Conservation (phyloP, 1,140 invertebrate genomes). For the Dufourea novaeangliae region DNA sequence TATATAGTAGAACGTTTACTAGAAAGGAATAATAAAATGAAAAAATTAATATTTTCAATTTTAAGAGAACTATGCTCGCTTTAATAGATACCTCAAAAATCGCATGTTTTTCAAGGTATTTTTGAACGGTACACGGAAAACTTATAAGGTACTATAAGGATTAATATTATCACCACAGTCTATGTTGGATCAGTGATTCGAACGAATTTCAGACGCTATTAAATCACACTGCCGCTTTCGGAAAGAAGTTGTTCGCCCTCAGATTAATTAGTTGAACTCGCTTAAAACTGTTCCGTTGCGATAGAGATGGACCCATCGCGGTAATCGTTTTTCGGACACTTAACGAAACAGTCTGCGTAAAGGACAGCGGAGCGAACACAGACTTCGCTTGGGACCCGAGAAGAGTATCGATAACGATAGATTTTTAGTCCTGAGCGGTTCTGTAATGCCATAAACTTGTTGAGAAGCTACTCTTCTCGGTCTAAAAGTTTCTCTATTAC, state of each 20-base stretch:
- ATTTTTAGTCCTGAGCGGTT: background rate
- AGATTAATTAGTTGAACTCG: background rate
- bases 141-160: no score
- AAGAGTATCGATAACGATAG: background rate
- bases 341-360: background rate
- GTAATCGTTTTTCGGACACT: background rate
- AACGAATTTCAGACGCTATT: constrained; percentile 21
- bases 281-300: background rate
- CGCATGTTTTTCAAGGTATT: no score
- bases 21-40: no score
- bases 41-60: no score
- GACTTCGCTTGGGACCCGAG: background rate
- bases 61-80: no score
- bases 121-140: no score
- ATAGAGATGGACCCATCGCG: background rate
- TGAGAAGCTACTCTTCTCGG: background rate
- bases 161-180: no score
- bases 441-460: no score
- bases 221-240: background rate
- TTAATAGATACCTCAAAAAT: no score
- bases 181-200: constrained; percentile 11
- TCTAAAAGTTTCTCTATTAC: background rate
- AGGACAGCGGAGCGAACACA: background rate
- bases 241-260: background rate
- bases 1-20: no score